These are phyloP conservation scores for Catagonus wagneri DNA, from an alignment of 2,113 vertebrate species.

Conservation along the genomic window DNA sequence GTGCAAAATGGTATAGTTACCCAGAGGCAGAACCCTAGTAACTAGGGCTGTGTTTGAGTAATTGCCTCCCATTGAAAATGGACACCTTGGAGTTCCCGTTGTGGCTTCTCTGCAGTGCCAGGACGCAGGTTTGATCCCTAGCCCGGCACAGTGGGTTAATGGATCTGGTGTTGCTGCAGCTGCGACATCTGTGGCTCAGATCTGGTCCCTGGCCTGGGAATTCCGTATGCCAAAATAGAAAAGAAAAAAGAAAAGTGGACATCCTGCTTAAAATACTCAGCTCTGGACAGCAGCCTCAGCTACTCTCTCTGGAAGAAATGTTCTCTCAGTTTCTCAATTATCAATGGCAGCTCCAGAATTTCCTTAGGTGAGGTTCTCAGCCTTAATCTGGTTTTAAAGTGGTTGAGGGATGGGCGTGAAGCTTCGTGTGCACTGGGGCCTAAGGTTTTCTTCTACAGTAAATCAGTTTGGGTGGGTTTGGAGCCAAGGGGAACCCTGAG, in stretches of 20 bases:
- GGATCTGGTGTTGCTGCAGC: no score
- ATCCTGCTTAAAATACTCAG: not conserved
- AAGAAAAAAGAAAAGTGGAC: not conserved
- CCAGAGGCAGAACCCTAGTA: not conserved
- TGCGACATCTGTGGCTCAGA: no score
- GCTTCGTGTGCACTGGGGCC: not conserved
- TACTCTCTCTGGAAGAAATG: not conserved
- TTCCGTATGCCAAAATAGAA: no score
- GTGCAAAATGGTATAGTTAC: not conserved
- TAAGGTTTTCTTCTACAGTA: not conserved
- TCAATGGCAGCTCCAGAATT: not conserved
- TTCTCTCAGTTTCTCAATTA: not conserved
- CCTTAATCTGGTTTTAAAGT: not conserved
- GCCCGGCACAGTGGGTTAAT: no score
- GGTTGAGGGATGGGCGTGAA: not conserved
- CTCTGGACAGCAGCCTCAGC: not conserved
- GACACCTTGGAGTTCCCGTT: not conserved
- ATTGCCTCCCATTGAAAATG: not conserved
- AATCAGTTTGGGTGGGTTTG: not conserved
- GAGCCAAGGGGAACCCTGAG: not conserved
- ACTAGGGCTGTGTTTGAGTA: not conserved
- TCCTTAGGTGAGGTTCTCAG: not conserved
- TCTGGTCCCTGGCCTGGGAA: no score
- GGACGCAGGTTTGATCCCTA: no score
- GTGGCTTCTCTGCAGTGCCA: no score